phyloP scores from a whole-genome alignment of 2,113 vertebrate species.

The Mus spicilegus region DNA sequence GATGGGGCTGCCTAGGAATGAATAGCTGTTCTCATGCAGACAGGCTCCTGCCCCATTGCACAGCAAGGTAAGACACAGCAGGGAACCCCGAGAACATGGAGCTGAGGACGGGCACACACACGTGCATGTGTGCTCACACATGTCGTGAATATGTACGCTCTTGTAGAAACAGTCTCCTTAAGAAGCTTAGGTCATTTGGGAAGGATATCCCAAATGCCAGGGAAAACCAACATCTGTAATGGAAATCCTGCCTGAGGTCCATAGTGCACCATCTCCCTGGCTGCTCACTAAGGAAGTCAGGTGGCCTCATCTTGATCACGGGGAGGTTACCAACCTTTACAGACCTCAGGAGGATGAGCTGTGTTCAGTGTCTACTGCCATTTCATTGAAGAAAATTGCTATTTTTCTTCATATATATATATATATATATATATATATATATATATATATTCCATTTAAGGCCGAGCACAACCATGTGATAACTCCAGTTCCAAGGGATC shows the following conservation, averaged over 20 bases:
- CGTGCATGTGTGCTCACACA: too few relatives aligned
- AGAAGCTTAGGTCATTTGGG: neutral
- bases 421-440: too few relatives aligned
- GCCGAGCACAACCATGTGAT: neutral
- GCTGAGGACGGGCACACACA: neutral
- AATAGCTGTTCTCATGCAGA: neutral
- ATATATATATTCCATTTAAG: conserved; percentile 24
- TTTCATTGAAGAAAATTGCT: conserved; percentile 37
- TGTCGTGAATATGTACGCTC: too few relatives aligned
- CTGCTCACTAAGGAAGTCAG: neutral
- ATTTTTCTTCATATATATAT: neutral
- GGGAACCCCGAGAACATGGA: rapidly evolving
- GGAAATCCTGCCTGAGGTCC: neutral
- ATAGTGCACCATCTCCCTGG: neutral
- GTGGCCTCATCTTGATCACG: neutral
- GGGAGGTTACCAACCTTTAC: conserved; percentile 50
- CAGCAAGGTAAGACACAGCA: neutral
- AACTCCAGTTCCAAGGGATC: neutral
- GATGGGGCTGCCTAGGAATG: neutral
- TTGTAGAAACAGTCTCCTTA: neutral
- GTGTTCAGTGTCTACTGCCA: conserved; percentile 15
- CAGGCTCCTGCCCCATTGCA: rapidly evolving
- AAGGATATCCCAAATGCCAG: neutral
- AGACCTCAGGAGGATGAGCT: conserved; percentile 61
- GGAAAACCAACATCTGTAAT: neutral